A percentile compares a stretch with the other conserved stretches of the same genome.
phyloP scores from a whole-genome alignment of 2,888 invertebrate species.

The Philereme vetulata region DNA sequence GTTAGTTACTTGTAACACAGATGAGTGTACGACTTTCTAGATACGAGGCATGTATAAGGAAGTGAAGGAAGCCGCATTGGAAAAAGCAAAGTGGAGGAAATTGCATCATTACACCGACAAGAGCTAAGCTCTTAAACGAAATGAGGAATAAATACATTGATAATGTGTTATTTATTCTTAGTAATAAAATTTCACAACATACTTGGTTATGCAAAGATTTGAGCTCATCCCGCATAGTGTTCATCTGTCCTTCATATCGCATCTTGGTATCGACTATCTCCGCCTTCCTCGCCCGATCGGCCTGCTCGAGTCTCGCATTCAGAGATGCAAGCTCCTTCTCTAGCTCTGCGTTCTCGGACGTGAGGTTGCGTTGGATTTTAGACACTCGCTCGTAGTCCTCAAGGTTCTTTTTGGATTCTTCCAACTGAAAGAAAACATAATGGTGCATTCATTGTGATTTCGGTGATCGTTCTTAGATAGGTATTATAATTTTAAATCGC shows the following conservation, averaged over 20 bases:
- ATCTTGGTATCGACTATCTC: slow-evolving; percentile 92
- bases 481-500: too few relatives aligned
- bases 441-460: too few relatives aligned
- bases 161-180: background rate
- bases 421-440: slow-evolving; percentile 79
- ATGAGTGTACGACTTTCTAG: too few relatives aligned
- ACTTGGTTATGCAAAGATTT: slow-evolving; percentile 92
- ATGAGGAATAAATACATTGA: too few relatives aligned
- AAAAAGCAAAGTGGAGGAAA: too few relatives aligned
- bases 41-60: too few relatives aligned
- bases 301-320: slow-evolving; percentile 85
- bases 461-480: too few relatives aligned
- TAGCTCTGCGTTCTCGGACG: slow-evolving; percentile 89
- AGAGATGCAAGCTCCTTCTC: slow-evolving; percentile 90
- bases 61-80: too few relatives aligned
- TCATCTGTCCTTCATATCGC: slow-evolving; percentile 93
- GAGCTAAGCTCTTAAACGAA: too few relatives aligned
- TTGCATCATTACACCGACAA: too few relatives aligned
- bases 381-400: slow-evolving; percentile 94
- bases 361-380: slow-evolving; percentile 91
- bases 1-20: too few relatives aligned
- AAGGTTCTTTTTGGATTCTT: slow-evolving; percentile 90
- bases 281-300: slow-evolving; percentile 89
- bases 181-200: slow-evolving; percentile 18
- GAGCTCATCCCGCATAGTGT: slow-evolving; percentile 91